Percentiles rank a stretch among this genome's conserved stretches.
phyloP scores from a whole-genome alignment of 2,888 invertebrate genomes.

The Biston stratarius region DNA sequence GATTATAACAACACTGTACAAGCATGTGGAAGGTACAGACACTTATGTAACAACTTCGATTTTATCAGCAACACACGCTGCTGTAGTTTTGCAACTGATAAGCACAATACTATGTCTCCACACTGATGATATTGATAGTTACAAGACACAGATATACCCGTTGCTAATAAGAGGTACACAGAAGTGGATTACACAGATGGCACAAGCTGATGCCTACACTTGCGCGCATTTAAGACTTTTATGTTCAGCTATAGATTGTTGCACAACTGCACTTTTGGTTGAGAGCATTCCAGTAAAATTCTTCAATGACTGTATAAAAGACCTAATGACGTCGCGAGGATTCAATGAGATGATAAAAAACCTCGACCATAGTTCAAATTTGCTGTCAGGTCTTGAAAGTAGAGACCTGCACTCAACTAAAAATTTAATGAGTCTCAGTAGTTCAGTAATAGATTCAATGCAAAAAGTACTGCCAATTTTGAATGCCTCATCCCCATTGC shows the following conservation, averaged over 20 bases:
- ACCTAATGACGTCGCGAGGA: constrained; percentile 75
- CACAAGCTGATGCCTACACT: constrained; percentile 70
- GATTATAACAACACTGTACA: constrained; percentile 84
- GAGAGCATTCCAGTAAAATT: constrained; percentile 66
- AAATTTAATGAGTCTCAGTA: constrained; percentile 71
- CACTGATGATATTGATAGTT: constrained; percentile 55
- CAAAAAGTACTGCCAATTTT: constrained; percentile 75
- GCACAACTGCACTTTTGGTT: constrained; percentile 64
- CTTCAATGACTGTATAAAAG: constrained; percentile 63
- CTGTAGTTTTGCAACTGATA: constrained; percentile 83
- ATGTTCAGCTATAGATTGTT: constrained; percentile 73
- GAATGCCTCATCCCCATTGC: constrained; percentile 69
- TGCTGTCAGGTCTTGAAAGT: constrained; percentile 71
- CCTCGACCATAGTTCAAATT: constrained; percentile 71
- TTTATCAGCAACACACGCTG: constrained; percentile 85
- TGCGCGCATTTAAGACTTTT: constrained; percentile 75
- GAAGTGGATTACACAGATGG: constrained; percentile 82
- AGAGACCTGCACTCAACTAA: constrained; percentile 65
- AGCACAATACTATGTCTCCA: constrained; percentile 62
- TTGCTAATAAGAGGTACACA: constrained; percentile 72
- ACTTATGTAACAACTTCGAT: constrained; percentile 76
- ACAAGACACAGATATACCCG: constrained; percentile 72
- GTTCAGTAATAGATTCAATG: constrained; percentile 64
- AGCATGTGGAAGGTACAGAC: constrained; percentile 86
- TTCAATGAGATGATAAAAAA: constrained; percentile 76